Conservation (phyloP, 2,797 vertebrate species). For the Danio jaintianensis region DNA sequence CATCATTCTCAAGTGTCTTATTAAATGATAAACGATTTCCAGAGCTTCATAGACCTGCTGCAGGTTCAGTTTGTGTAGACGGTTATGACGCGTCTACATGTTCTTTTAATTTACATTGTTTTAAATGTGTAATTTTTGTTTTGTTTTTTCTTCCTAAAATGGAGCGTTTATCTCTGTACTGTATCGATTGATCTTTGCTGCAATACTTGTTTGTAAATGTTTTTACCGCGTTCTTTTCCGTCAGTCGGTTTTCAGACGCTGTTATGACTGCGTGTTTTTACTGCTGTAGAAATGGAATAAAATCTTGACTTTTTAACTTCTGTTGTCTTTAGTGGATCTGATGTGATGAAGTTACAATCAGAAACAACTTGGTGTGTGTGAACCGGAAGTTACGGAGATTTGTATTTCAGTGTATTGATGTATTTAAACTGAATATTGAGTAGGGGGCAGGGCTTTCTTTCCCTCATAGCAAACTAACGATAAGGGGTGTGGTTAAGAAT, state of each 20-base stretch:
- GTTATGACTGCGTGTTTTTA: background rate
- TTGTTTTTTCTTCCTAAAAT: background rate
- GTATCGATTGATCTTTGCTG: constrained; percentile 13
- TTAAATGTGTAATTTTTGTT: constrained; percentile 76
- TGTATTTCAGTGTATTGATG: too few relatives aligned
- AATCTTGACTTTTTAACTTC: background rate
- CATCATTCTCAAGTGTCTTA: background rate
- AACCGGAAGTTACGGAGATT: too few relatives aligned
- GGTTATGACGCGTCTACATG: constrained; percentile 43
- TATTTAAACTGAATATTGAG: too few relatives aligned
- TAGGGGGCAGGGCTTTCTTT: too few relatives aligned
- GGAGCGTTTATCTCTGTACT: constrained; percentile 29
- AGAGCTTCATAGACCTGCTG: constrained; percentile 21
- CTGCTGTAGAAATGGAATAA: constrained; percentile 15
- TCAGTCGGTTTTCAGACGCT: background rate
- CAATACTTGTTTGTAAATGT: background rate
- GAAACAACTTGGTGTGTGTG: too few relatives aligned
- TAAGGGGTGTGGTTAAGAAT: too few relatives aligned
- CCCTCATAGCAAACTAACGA: too few relatives aligned
- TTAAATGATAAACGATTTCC: background rate
- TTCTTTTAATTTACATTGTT: constrained; percentile 77
- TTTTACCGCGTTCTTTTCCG: background rate
- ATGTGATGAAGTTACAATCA: background rate
- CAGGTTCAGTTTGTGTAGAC: constrained; percentile 29
- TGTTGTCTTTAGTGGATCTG: background rate